Percentiles rank a stretch among this genome's conserved stretches.
Evolutionary conservation across 2,888 invertebrate genomes (phyloP).

Genomic region (Lepidocyrtinus sp.): DNA sequence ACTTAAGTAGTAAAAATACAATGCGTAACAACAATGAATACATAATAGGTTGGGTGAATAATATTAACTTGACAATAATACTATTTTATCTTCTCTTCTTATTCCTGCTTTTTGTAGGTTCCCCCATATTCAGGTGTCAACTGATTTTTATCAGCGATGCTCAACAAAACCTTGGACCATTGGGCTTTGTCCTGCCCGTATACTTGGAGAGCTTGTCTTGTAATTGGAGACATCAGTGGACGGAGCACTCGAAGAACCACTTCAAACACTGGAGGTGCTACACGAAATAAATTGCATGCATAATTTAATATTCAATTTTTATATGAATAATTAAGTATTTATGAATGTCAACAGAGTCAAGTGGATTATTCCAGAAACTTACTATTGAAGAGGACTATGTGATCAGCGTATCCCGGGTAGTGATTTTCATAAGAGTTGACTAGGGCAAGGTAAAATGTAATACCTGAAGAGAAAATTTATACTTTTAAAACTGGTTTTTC

Average conservation of each 20-base stretch:
- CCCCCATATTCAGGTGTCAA: constrained; percentile 38
- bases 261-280: constrained; percentile 52
- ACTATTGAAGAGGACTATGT: constrained; percentile 41
- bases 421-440: constrained; percentile 38
- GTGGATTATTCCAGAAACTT: too few species aligned
- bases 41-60: not conserved
- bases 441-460: constrained; percentile 32
- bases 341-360: too few species aligned
- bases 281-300: too few species aligned
- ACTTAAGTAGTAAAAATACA: not conserved
- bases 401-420: constrained; percentile 29
- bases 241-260: constrained; percentile 33
- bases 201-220: constrained; percentile 30
- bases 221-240: constrained; percentile 40
- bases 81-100: too few species aligned
- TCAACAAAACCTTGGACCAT: constrained; percentile 32
- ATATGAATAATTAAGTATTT: too few species aligned
- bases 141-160: constrained; percentile 35
- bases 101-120: constrained; percentile 28
- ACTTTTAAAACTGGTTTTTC: too few species aligned
- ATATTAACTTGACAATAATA: too few species aligned
- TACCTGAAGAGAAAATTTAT: constrained; percentile 21
- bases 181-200: constrained; percentile 38
- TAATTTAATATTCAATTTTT: too few species aligned
- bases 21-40: not conserved